Evolutionary conservation across 2,888 invertebrate species (phyloP).

Genomic region (Nezara viridula): DNA sequence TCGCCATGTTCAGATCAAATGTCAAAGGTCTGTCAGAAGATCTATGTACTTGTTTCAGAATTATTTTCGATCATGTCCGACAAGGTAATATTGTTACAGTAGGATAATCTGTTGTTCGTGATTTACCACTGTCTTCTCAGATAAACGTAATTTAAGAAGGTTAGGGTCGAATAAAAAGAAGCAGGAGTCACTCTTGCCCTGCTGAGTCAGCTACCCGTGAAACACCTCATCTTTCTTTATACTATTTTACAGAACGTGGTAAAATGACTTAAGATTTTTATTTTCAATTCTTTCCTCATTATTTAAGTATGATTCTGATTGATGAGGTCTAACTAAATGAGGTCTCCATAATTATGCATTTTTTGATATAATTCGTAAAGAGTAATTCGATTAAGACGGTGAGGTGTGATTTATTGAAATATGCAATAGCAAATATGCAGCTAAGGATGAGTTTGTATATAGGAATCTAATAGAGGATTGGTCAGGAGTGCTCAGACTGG

Average conservation of each 20-base stretch:
- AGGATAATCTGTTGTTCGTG: not conserved
- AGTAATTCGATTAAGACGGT: accelerated
- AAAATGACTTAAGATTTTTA: not conserved
- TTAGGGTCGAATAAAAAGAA: conserved; percentile 22
- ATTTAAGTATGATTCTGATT: not conserved
- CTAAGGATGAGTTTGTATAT: not conserved
- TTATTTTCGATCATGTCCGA: not conserved
- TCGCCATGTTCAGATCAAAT: not conserved
- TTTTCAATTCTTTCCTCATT: not conserved
- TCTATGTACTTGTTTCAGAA: not conserved
- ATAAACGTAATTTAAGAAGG: conserved; percentile 35
- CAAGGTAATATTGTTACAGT: not conserved
- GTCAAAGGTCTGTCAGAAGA: not conserved
- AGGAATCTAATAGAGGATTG: conserved; percentile 33
- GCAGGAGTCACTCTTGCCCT: not conserved
- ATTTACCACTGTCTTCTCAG: conserved; percentile 4
- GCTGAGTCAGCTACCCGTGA: conserved; percentile 33
- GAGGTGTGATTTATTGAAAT: not conserved
- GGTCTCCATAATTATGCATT: not conserved
- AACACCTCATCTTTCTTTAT: conserved; percentile 5
- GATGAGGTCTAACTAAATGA: not conserved
- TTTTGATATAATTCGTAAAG: not conserved
- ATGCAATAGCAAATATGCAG: conserved; percentile 4
- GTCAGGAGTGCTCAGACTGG: conserved; percentile 8
- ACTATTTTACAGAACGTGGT: not conserved